A percentile compares a stretch with the other conserved stretches of the same genome.
Conservation (phyloP, 2,888 invertebrate genomes). For the Folsomia candida region DNA sequence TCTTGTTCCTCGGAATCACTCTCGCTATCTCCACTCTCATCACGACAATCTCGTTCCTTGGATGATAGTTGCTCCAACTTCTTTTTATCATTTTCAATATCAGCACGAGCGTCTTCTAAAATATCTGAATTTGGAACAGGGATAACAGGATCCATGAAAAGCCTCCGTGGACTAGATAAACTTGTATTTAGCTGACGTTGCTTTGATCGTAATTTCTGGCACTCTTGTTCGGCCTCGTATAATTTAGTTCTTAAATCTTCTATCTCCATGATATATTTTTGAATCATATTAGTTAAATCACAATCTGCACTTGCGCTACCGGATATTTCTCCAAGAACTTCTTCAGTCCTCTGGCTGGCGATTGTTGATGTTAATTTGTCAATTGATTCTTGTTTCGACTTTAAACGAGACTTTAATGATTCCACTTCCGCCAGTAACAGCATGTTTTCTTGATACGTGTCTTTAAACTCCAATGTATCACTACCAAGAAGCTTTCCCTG, state of each 20-base stretch:
- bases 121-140: background rate
- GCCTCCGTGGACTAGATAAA: slow-evolving; percentile 20
- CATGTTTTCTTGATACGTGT: slow-evolving; percentile 93
- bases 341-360: slow-evolving; percentile 59
- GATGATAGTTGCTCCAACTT: background rate
- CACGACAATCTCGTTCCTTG: slow-evolving; percentile 39
- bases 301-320: slow-evolving; percentile 53
- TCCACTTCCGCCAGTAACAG: slow-evolving; percentile 86
- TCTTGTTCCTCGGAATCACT: slow-evolving; percentile 52
- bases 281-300: slow-evolving; percentile 68
- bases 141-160: background rate
- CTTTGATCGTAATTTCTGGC: slow-evolving; percentile 67
- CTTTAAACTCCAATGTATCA: slow-evolving; percentile 74
- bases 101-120: background rate
- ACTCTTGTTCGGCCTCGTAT: slow-evolving; percentile 66
- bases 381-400: slow-evolving; percentile 91
- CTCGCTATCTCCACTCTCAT: slow-evolving; percentile 52
- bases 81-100: slow-evolving; percentile 8
- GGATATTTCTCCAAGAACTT: slow-evolving; percentile 20
- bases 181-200: slow-evolving; percentile 32
- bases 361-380: slow-evolving; percentile 81
- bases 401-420: slow-evolving; percentile 80
- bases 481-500: slow-evolving; percentile 67
- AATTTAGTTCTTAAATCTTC: slow-evolving; percentile 85
- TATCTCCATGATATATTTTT: slow-evolving; percentile 84